Evolutionary conservation across 2,113 vertebrate species (phyloP), one percentile per base, ranked within the genome.

Genomic region (Euleptes europaea): DNA sequence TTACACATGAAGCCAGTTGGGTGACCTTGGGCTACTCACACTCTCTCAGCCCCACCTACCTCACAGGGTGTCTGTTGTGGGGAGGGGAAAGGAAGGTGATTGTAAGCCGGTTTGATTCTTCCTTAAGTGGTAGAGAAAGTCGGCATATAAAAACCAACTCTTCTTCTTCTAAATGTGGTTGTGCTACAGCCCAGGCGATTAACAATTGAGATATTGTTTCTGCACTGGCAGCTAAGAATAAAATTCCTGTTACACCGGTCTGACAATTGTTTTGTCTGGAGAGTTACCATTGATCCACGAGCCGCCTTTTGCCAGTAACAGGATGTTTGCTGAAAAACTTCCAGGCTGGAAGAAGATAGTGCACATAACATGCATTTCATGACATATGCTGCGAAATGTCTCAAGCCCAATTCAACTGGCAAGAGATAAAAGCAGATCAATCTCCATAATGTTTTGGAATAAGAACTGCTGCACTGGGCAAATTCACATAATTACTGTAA

Each of bases 401-500:
- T 75, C 88, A 91, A 63, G 77, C 54, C 70, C 60, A 87, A 60
- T 79, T 83, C 65, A 87, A 92, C 76, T 89, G 75, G 76, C 69
- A 75, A 7, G 79, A 80, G 66, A 87, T 54, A 83, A 77, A 86
- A 42, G 84, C 63, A 87, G 78, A 88, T 67, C 28, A 70, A 51
- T 88, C 90, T 89, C 85, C 74, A 54, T 88, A 67, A 87, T 44
- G 40, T 77, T 90, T 87, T 87, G 40, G n/a, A 89, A 73, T 21
- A 79, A 66, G n/a, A 85, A 75, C 77, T 66, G n/a, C 33, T 38
- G 60, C 42, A 66, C 12, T 21, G 33, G 31, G 40, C 31, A 49
- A 66, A 75, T 70, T 19, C 33, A 21, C 44, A 47, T 35, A 38
- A 84, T 51, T 66, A 3, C 57, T 38, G 26, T 28, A 12, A 49